Evolutionary conservation across 1,140 invertebrate species (phyloP).

Genomic region (Popillia japonica): DNA sequence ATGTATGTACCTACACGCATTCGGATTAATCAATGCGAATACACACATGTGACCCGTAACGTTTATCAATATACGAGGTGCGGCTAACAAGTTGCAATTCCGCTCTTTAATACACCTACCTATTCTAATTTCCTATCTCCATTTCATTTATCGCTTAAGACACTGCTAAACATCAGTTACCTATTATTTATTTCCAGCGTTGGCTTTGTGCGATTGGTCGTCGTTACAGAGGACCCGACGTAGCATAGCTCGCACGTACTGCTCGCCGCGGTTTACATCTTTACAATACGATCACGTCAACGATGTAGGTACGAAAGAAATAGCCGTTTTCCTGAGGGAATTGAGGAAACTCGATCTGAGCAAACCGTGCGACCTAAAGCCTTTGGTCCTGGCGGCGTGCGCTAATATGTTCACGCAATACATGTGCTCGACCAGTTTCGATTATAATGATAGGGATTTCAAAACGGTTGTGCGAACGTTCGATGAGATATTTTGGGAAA

Average conservation of each 20-base stretch:
- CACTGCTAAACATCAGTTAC: no score
- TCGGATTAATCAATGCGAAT: constrained; percentile 10
- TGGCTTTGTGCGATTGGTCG: constrained; percentile 88
- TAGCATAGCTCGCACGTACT: constrained; percentile 78
- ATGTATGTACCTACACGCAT: neutral
- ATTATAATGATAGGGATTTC: constrained; percentile 72
- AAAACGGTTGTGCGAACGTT: constrained; percentile 73
- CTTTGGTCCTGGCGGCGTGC: constrained; percentile 72
- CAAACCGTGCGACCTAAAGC: constrained; percentile 65
- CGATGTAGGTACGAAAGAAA: constrained; percentile 68
- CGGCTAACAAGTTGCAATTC: neutral
- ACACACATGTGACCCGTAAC: constrained; percentile 1
- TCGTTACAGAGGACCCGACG: constrained; percentile 79
- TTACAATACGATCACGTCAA: constrained; percentile 74
- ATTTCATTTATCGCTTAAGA: no score
- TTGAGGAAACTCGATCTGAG: constrained; percentile 62
- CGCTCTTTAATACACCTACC: neutral
- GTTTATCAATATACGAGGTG: neutral
- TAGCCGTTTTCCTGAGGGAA: constrained; percentile 66
- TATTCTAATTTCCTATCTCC: no score
- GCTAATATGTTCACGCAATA: constrained; percentile 87
- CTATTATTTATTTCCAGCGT: constrained; percentile 68
- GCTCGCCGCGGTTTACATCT: constrained; percentile 78
- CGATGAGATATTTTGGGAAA: constrained; percentile 89
- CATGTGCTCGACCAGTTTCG: constrained; percentile 81